Conservation (phyloP, 2,113 vertebrate genomes). For the Thermophis baileyi region DNA sequence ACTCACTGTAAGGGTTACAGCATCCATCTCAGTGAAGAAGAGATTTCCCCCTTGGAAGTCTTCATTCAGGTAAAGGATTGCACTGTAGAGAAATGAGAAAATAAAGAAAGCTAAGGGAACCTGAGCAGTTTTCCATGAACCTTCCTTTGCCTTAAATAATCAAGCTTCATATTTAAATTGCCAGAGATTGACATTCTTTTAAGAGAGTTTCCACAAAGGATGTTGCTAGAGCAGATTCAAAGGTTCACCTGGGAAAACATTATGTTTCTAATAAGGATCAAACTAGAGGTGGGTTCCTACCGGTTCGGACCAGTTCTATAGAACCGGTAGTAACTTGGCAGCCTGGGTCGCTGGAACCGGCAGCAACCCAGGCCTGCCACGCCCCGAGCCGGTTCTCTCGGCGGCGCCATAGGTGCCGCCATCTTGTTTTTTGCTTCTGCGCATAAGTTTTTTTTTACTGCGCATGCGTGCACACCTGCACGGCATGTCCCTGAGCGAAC, state of each 20-base stretch:
- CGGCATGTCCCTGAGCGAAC: too few relatives aligned
- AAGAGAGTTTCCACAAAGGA: background rate
- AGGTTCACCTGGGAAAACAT: background rate
- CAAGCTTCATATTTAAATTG: background rate
- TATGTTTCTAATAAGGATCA: too few relatives aligned
- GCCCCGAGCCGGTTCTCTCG: too few relatives aligned
- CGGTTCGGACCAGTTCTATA: too few relatives aligned
- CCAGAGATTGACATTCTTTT: background rate
- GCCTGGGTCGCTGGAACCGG: too few relatives aligned
- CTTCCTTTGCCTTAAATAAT: background rate
- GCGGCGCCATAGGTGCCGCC: too few relatives aligned
- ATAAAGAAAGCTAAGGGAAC: rapidly evolving
- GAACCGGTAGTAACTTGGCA: too few relatives aligned
- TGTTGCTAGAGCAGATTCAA: background rate
- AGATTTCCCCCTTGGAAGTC: slow-evolving; percentile 90
- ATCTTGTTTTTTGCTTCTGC: too few relatives aligned
- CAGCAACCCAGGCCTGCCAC: too few relatives aligned
- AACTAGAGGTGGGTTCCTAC: too few relatives aligned
- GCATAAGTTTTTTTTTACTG: too few relatives aligned
- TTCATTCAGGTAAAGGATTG: slow-evolving; percentile 91
- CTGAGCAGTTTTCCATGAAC: background rate
- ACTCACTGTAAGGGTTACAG: slow-evolving; percentile 84
- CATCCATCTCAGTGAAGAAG: slow-evolving; percentile 88
- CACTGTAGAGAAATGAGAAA: slow-evolving; percentile 68
- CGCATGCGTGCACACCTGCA: too few relatives aligned